phyloP scores from a whole-genome alignment of 2,113 vertebrate species.

The Sceloporus tristichus region DNA sequence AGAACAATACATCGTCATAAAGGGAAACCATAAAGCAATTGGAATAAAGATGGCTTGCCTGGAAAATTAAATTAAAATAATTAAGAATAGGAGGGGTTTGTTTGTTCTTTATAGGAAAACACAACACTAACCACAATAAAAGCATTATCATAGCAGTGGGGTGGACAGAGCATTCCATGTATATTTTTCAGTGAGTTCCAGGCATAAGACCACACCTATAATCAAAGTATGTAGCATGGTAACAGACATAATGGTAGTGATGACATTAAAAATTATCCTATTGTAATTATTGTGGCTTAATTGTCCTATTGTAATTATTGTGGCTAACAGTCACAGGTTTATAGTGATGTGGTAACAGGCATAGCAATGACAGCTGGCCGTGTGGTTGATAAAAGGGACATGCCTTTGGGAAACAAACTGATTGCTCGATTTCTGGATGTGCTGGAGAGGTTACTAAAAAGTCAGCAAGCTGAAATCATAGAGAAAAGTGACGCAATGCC shows the following conservation, averaged over 20 bases:
- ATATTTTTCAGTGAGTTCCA: not conserved
- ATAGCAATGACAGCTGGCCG: not conserved
- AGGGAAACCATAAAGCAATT: not conserved
- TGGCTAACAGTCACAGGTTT: not conserved
- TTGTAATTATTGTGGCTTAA: not conserved
- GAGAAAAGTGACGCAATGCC: too few species aligned
- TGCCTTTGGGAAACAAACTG: not conserved
- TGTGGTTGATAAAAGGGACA: not conserved
- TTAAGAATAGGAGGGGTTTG: not conserved
- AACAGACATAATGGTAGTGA: not conserved
- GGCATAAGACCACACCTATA: not conserved
- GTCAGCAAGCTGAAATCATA: not conserved
- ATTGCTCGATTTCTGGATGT: not conserved
- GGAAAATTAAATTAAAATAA: not conserved
- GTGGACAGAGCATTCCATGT: not conserved
- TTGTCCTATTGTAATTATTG: not conserved
- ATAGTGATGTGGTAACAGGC: not conserved
- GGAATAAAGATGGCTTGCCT: not conserved
- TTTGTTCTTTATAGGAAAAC: not conserved
- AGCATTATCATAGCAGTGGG: not conserved
- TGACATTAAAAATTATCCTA: not conserved
- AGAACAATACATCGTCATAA: not conserved
- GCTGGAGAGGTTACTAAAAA: not conserved
- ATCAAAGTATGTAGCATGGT: not conserved
- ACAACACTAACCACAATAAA: not conserved